Evolutionary conservation across 2,888 invertebrate genomes (phyloP).

Genomic region (Diaprepes abbreviatus): DNA sequence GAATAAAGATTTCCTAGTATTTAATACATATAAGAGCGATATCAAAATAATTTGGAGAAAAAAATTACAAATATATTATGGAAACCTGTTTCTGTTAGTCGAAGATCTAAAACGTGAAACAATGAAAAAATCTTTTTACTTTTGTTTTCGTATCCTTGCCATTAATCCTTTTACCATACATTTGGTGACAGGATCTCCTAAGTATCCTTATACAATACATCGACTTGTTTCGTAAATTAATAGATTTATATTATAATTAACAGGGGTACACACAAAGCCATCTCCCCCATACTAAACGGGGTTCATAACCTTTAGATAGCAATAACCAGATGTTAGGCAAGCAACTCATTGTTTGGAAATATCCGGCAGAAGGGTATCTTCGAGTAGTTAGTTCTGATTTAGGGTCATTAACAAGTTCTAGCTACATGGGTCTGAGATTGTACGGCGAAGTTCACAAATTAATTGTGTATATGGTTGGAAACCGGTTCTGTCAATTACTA

Average conservation of each 20-base stretch:
- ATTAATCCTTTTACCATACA: too few species aligned
- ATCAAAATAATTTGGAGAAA: too few species aligned
- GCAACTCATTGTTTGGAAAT: constrained; percentile 15
- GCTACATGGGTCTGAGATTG: neutral
- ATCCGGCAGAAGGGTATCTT: constrained; percentile 19
- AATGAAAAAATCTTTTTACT: too few species aligned
- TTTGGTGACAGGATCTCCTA: too few species aligned
- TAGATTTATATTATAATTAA: neutral
- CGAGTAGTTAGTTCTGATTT: constrained; percentile 29
- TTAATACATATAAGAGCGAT: too few species aligned
- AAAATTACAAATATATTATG: too few species aligned
- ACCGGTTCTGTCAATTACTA: too few species aligned
- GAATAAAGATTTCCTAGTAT: too few species aligned
- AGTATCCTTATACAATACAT: neutral
- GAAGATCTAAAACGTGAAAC: too few species aligned
- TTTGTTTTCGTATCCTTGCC: too few species aligned
- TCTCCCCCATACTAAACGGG: neutral
- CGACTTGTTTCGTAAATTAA: neutral
- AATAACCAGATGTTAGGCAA: constrained; percentile 35
- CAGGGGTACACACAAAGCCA: neutral
- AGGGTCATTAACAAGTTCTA: constrained; percentile 38
- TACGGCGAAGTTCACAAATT: constrained; percentile 19
- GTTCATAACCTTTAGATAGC: constrained; percentile 26
- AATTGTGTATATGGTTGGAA: constrained; percentile 9
- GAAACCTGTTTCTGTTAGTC: too few species aligned